Evolutionary conservation across 2,113 vertebrate species (phyloP), one percentile per base, ranked within the genome.

Genomic region (Forbesichthys papilliferus): DNA sequence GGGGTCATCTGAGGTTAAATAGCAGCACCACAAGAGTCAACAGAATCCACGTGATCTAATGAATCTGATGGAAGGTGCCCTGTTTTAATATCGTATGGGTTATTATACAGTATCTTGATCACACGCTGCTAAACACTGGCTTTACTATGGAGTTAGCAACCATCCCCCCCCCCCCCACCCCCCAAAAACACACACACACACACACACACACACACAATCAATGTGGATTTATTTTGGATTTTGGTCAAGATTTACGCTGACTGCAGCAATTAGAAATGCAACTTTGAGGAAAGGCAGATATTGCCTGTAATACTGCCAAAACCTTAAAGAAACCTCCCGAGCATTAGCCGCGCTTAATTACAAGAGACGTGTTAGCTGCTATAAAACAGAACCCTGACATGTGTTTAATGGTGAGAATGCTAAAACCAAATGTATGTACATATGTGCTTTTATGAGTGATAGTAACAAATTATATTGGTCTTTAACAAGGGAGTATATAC

Each of bases 21-120:
- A 66, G 52, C 71, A 83, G 78, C 75, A 51, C 49, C 13, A 55
- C 12, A 51, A 51, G 13, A 51, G 36, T 42, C 36, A 42, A 42
- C 36, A 51, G 10, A 51, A 51, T 51, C 13, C 10, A 51, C 11
- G 13, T 1, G 11, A 51, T 55, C 18, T 55, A 55, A 16, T 55
- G n/a, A 55, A 18, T 55, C 16, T 18, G n/a, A 9, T 55, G 4
- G 14, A 9, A 16, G n/a, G 16, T 42, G 36, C 5, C 36, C 36
- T 42, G 36, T 42, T 5, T 42, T 42, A 6, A 6, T 42, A 42
- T 42, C 1, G 4, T 8, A 42, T 5, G 36, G 36, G 36, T 42
- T 6, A 42, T 42, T 42, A 42, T 42, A 42, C 36, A 42, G 36
- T 42, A 42, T 42, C 54, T 55, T 55, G 54, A 55, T 55, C 18